Evolutionary conservation across 2,888 invertebrate species (phyloP), one percentile per base, ranked within the genome.

Genomic region (Sphaerolaimus hirsutus): DNA sequence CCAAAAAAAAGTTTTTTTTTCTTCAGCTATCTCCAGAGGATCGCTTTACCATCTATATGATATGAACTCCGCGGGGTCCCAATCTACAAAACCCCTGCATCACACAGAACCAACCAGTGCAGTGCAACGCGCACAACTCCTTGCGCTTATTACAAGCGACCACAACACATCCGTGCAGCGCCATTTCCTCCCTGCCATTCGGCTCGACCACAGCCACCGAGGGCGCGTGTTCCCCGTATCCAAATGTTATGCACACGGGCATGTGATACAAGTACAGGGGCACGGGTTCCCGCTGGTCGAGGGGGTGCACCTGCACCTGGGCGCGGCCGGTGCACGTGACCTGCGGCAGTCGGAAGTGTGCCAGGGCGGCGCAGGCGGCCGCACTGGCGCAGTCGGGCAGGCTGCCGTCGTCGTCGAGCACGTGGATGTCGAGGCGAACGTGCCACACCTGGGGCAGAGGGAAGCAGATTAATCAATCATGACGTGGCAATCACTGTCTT

Each of bases 371-470:
- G 2, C 91, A 70, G 1, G 82, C 76, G n/a, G 89, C 87, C 50
- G 87, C 75, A 43, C 83, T 82, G 26, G 83, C 78, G 66, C 82
- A 82, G 67, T 91, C 89, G 53, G 80, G 70, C 24, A 79, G 73
- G 68, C 72, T n/a, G 73, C 93, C 89, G 63, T 81, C 84, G 62
- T 87, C 79, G 64, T 89, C 89, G 45, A 93, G 68, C 1, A 87
- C 76, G 66, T 79, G 81, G 40, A 89, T 69, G 63, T 89, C 87
- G 0, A 89, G 77, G 58, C 86, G 70, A 22, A 91, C 65, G 46
- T 62, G 58, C 66, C 68, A 69, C 2, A 65, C 68, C 64, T 67
- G n/a, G n/a, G n/a, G n/a, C n/a, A n/a, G n/a, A n/a, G n/a, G n/a
- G n/a, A n/a, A n/a, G n/a, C n/a, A n/a, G n/a, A n/a, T n/a, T n/a